Base-by-base conservation (phyloP, 2,797 vertebrate species). In the Falco peregrinus region DNA sequence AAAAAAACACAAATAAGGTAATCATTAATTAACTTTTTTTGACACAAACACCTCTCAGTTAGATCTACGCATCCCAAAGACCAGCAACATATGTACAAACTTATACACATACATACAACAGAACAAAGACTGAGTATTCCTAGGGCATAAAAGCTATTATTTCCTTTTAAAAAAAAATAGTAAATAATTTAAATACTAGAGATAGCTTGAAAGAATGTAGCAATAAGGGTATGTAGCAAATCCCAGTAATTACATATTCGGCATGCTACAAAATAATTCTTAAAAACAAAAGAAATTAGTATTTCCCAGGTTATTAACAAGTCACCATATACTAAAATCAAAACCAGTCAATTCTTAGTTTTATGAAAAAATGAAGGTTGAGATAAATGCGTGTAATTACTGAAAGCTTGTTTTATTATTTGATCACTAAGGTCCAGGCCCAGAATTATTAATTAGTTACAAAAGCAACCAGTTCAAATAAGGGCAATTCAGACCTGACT, bases 1-100 rank as follows among this genome's bases (percentile, higher is more conserved):
- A 92, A 96, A 94, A 48, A 13, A 71, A 9, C 13, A 33, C 64
- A 75, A 63, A 65, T 67, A 94, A 96, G 61, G 73, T 39, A 95
- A 91, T 80, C 41, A 85, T 91, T 97, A 94, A 95, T 92, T 97
- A 63, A 90, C 57, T 41, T 41, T 70, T 96, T 95, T 93, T 86
- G 81, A 82, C 94, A 91, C 71, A 95, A 71, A 82, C 67, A 89
- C 39, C 63, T 93, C 63, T 90, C 83, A 84, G 95, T 80, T 93
- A 79, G 74, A 95, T 65, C 53, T 94, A 71, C 50, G 93, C 70
- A 96, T 63, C 28, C 29, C 59, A 43, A 89, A 87, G 16, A 82
- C 37, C n/a, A 93, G 29, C 13, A 83, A 61, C 45, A 48, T 69
- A 25, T 28, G 37, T 22, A 45, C 25, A 70, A 25, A 77, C 18